Evolutionary conservation across 2,113 vertebrate species (phyloP).

Genomic region (Sylvia atricapilla): DNA sequence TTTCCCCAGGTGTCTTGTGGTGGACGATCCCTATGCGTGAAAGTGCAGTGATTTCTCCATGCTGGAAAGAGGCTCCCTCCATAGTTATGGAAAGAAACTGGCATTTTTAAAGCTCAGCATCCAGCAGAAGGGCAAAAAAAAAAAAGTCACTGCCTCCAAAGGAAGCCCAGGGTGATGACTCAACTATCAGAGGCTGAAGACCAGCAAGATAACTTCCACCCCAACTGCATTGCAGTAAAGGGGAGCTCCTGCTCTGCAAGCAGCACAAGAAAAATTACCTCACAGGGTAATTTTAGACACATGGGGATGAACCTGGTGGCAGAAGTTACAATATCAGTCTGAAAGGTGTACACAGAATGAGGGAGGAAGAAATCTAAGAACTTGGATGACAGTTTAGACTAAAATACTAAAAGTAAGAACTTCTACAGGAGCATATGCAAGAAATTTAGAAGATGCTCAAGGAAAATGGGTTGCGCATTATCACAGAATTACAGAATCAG

Average conservation of each 20-base stretch:
- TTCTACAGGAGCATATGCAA: accelerated
- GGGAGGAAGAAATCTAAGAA: background rate
- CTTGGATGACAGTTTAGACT: background rate
- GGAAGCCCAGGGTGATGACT: background rate
- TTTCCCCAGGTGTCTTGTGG: background rate
- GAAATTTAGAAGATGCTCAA: background rate
- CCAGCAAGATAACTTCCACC: background rate
- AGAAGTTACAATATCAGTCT: background rate
- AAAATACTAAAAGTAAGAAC: background rate
- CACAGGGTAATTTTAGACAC: background rate
- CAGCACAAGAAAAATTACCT: background rate
- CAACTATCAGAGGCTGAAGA: background rate
- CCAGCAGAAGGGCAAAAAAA: background rate
- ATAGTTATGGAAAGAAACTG: background rate
- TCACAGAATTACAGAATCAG: background rate
- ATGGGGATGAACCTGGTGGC: background rate
- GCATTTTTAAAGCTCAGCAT: background rate
- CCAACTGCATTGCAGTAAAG: accelerated
- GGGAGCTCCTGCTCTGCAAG: background rate
- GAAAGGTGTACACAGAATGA: background rate
- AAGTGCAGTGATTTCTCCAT: background rate
- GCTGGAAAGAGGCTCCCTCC: background rate
- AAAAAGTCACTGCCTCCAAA: background rate
- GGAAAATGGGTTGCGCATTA: background rate
- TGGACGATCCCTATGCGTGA: background rate